Conservation (phyloP, 2,888 invertebrate species). For the Lycocerus yunnanus region DNA sequence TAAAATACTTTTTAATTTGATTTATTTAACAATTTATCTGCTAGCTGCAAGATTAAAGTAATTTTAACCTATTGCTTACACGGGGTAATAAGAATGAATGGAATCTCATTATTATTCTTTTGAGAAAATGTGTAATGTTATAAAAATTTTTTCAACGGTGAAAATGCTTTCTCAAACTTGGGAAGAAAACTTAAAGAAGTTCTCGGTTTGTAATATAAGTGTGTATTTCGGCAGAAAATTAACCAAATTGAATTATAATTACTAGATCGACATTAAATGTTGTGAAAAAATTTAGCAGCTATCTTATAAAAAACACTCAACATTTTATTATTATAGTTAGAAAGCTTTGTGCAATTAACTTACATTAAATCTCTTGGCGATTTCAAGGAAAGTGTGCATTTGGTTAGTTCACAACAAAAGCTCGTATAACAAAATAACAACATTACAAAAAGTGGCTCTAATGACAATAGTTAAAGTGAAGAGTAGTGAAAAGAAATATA, state of each 20-base stretch:
- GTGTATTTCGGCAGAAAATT: background rate
- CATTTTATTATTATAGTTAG: background rate
- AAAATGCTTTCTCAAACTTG: background rate
- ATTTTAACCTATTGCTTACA: background rate
- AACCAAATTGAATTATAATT: background rate
- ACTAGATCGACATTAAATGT: background rate
- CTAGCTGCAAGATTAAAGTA: background rate
- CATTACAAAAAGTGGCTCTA: background rate
- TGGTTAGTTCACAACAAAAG: background rate
- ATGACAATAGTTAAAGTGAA: background rate
- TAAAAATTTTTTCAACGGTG: background rate
- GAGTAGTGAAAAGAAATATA: background rate
- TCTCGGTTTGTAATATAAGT: background rate
- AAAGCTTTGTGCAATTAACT: background rate
- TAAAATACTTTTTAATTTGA: conserved; percentile 4
- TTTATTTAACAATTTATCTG: background rate
- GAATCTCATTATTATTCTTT: background rate
- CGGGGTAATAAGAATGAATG: background rate
- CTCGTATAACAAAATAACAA: background rate
- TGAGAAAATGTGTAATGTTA: background rate
- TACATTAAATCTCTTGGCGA: background rate
- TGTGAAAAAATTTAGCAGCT: background rate
- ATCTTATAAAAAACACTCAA: background rate
- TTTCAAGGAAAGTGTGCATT: background rate
- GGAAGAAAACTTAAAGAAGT: background rate